Conservation (phyloP, 2,797 vertebrate genomes). For the Lacerta bilineata region DNA sequence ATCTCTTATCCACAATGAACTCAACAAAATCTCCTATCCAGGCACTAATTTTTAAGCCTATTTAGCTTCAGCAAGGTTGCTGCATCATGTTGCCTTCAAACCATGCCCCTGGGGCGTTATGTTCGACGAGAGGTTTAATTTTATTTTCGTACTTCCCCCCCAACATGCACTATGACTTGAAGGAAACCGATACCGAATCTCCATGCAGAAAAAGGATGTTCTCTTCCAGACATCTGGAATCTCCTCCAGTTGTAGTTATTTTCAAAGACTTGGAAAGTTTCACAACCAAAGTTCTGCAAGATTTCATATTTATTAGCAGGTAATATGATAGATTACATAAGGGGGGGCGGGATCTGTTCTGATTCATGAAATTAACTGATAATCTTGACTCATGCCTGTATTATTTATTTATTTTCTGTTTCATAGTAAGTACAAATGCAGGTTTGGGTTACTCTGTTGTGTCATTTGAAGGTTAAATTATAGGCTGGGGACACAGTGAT, state of each 20-base stretch:
- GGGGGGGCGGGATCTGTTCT: not conserved
- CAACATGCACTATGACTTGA: conserved; percentile 54
- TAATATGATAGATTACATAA: conserved; percentile 67
- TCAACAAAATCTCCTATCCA: not conserved
- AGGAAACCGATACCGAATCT: conserved; percentile 73
- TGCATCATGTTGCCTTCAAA: not conserved
- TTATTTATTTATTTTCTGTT: conserved; percentile 3
- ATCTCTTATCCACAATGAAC: not conserved
- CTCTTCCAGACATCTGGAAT: conserved; percentile 70
- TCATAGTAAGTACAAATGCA: not conserved
- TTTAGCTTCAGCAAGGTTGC: not conserved
- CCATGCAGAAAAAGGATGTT: conserved; percentile 83
- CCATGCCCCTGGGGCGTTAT: not conserved
- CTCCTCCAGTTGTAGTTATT: conserved; percentile 91
- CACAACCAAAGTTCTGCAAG: conserved; percentile 90
- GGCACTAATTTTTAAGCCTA: not conserved
- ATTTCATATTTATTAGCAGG: conserved; percentile 96
- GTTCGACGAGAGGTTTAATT: not conserved
- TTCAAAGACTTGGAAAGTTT: conserved; percentile 97
- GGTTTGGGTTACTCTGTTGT: not conserved
- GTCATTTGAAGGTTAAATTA: not conserved
- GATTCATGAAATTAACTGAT: not conserved
- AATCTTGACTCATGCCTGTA: not conserved
- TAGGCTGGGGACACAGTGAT: not conserved
- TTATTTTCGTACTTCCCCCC: conserved; percentile 46